phyloP scores from a whole-genome alignment of 2,113 vertebrate genomes.

The Calidris pugnax region DNA sequence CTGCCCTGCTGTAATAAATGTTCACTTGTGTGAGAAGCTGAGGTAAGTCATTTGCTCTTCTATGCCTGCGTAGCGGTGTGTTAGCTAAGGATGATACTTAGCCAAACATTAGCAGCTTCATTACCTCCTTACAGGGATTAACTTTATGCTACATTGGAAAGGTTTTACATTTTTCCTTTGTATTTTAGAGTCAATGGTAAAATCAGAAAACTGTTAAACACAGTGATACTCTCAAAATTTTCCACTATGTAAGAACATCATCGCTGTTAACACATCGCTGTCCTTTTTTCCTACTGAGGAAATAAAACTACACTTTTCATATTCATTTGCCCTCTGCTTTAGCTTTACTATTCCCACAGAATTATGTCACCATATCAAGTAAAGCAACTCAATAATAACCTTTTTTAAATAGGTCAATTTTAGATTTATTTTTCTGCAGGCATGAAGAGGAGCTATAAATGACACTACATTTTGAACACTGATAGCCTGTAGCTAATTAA shows the following conservation, averaged over 20 bases:
- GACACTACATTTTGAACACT: not conserved
- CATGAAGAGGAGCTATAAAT: not conserved
- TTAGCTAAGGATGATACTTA: not conserved
- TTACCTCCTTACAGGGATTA: not conserved
- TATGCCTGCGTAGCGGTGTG: not conserved
- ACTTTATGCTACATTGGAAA: not conserved
- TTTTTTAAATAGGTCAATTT: constrained; percentile 52
- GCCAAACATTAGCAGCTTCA: not conserved
- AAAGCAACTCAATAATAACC: constrained; percentile 34
- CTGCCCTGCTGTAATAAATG: not conserved
- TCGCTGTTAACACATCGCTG: not conserved
- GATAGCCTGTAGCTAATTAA: not conserved
- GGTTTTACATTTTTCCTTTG: not conserved
- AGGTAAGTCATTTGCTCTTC: not conserved
- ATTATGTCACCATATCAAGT: constrained; percentile 27
- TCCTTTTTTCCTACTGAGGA: not conserved
- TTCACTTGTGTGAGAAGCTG: not conserved
- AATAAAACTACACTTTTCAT: constrained; percentile 27
- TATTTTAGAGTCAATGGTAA: not conserved
- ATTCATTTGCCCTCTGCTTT: constrained; percentile 18
- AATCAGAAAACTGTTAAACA: not conserved
- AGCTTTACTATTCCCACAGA: constrained; percentile 9
- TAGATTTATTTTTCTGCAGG: constrained; percentile 23
- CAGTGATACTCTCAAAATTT: not conserved
- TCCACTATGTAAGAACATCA: not conserved